Evolutionary conservation across 1,140 invertebrate species (phyloP).

Genomic region (Carcinoscorpius rotundicauda): DNA sequence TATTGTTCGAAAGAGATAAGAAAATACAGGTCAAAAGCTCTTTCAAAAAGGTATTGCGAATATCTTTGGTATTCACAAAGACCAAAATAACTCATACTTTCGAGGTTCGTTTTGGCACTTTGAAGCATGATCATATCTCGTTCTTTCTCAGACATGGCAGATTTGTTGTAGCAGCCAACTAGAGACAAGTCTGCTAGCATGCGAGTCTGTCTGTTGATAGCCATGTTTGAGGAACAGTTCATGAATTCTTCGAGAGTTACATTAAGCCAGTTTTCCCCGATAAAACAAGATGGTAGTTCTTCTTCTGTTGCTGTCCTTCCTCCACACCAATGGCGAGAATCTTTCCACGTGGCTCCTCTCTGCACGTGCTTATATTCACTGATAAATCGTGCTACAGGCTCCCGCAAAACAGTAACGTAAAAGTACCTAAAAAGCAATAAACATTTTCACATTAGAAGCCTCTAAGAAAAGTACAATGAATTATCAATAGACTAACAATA

Average conservation of each 20-base stretch:
- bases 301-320: conserved; percentile 30
- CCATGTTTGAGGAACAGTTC: conserved; percentile 33
- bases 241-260: conserved; percentile 33
- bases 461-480: conserved; percentile 35
- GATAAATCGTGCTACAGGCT: conserved; percentile 34
- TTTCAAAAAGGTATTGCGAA: conserved; percentile 35
- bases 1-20: conserved; percentile 6
- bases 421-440: conserved; percentile 29
- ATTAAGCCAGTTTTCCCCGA: conserved; percentile 26
- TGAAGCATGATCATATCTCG: conserved; percentile 29
- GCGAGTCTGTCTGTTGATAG: conserved; percentile 34
- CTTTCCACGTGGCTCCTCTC: conserved; percentile 45
- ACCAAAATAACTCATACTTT: conserved; percentile 34
- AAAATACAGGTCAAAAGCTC: conserved; percentile 31
- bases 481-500: no score
- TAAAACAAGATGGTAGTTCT: conserved; percentile 34
- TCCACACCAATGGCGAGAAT: conserved; percentile 20
- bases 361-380: conserved; percentile 37
- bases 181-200: conserved; percentile 34
- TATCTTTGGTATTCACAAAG: conserved; percentile 32
- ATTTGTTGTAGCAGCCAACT: conserved; percentile 34
- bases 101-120: conserved; percentile 35
- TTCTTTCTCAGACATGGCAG: conserved; percentile 23
- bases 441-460: background rate
- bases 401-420: conserved; percentile 34